Evolutionary conservation across 2,113 vertebrate species (phyloP).

Genomic region (Eupsittula cactorum): DNA sequence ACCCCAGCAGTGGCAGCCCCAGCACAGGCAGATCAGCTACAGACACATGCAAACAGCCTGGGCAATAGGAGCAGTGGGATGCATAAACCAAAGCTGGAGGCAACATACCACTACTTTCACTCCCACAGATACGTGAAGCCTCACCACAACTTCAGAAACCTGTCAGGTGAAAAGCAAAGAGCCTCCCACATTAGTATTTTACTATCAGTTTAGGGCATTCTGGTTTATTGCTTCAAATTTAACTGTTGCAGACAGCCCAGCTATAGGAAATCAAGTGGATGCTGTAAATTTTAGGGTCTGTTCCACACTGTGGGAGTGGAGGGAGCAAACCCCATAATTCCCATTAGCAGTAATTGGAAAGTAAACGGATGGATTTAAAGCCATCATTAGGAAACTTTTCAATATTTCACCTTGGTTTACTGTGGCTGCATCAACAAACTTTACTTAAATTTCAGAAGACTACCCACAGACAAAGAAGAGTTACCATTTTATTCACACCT

Average conservation of each 20-base stretch:
- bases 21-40: not conserved
- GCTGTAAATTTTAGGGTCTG: not conserved
- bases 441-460: conserved; percentile 61
- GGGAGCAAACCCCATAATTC: not conserved
- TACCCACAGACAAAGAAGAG: conserved; percentile 46
- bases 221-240: not conserved
- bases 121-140: not conserved
- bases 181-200: not conserved
- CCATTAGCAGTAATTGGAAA: conserved; percentile 38
- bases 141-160: not conserved
- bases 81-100: not conserved
- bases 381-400: not conserved
- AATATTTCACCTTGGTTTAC: conserved; percentile 4
- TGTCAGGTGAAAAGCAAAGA: not conserved
- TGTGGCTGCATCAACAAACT: conserved; percentile 36
- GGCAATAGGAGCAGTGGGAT: not conserved
- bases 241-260: not conserved
- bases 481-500: conserved; percentile 48
- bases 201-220: not conserved
- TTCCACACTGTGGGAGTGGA: not conserved
- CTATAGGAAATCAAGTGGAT: not conserved
- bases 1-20: too few species aligned
- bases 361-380: conserved; percentile 39
- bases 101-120: not conserved
- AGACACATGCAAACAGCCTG: rapidly evolving